These are phyloP conservation scores for Micronycteris hirsuta DNA, from an alignment of 2,113 vertebrate species.

Conservation along the genomic window DNA sequence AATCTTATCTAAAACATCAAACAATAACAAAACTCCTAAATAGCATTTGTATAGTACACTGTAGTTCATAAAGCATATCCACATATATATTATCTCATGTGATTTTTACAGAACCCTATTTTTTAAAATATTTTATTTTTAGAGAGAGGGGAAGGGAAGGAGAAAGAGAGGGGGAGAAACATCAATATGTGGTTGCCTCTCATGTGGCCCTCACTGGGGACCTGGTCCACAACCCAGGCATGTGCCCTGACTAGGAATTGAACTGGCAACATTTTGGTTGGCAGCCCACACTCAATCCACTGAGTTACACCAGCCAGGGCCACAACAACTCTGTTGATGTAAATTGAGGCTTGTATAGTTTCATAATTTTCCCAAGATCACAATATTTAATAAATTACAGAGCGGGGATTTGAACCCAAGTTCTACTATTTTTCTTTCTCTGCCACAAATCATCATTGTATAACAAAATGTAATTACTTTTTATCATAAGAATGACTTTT, in stretches of 20 bases:
- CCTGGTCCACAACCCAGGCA: too few relatives aligned
- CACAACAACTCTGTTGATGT: not conserved
- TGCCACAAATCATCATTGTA: not conserved
- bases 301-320: too few relatives aligned
- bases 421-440: not conserved
- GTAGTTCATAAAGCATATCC: not conserved
- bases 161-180: too few relatives aligned
- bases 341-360: not conserved
- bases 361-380: not conserved
- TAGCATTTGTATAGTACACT: not conserved
- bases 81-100: not conserved
- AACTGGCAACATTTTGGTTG: too few relatives aligned
- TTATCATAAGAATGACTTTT: slow-evolving; percentile 52
- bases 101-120: not conserved
- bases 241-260: too few relatives aligned
- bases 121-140: too few relatives aligned
- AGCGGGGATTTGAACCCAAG: not conserved
- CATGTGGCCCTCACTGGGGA: too few relatives aligned
- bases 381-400: slow-evolving; percentile 32
- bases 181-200: too few relatives aligned
- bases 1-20: slow-evolving; percentile 4
- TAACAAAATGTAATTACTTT: slow-evolving; percentile 37
- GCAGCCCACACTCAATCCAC: too few relatives aligned
- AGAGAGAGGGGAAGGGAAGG: too few relatives aligned
- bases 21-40: slow-evolving; percentile 20